phyloP scores from a whole-genome alignment of 2,888 invertebrate species.

The Tubulanus polymorphus region DNA sequence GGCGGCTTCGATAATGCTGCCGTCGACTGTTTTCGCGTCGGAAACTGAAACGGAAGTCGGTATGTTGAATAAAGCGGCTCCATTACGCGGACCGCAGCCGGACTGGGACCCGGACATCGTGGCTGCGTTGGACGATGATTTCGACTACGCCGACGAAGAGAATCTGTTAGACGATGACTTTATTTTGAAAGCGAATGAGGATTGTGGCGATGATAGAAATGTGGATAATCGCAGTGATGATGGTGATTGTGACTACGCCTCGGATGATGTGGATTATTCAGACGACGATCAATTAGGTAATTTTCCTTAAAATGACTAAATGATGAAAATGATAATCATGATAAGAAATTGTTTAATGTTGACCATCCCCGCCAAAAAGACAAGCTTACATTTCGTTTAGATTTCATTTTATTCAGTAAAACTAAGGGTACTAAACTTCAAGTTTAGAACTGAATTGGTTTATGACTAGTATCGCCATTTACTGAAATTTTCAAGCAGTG shows the following conservation, averaged over 20 bases:
- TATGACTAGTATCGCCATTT: too few relatives aligned
- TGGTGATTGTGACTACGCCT: conserved; percentile 16
- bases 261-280: conserved; percentile 23
- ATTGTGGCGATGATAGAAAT: conserved; percentile 14
- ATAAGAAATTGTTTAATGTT: conserved; percentile 27
- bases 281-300: conserved; percentile 16
- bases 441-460: too few relatives aligned
- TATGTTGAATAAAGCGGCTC: conserved; percentile 75
- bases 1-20: conserved; percentile 68
- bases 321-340: conserved; percentile 20
- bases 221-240: conserved; percentile 10
- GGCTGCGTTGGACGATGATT: conserved; percentile 89
- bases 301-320: conserved; percentile 5
- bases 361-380: too few relatives aligned
- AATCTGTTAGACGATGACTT: conserved; percentile 91
- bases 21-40: conserved; percentile 85
- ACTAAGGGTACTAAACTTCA: too few relatives aligned
- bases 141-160: conserved; percentile 75
- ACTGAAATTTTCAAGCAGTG: too few relatives aligned
- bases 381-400: too few relatives aligned
- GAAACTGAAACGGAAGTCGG: conserved; percentile 79
- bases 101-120: conserved; percentile 88
- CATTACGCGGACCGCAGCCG: conserved; percentile 57
- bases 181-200: conserved; percentile 71
- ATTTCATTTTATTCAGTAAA: too few relatives aligned